Evolutionary conservation across 2,797 vertebrate species (phyloP).

Genomic region (Anas georgica): DNA sequence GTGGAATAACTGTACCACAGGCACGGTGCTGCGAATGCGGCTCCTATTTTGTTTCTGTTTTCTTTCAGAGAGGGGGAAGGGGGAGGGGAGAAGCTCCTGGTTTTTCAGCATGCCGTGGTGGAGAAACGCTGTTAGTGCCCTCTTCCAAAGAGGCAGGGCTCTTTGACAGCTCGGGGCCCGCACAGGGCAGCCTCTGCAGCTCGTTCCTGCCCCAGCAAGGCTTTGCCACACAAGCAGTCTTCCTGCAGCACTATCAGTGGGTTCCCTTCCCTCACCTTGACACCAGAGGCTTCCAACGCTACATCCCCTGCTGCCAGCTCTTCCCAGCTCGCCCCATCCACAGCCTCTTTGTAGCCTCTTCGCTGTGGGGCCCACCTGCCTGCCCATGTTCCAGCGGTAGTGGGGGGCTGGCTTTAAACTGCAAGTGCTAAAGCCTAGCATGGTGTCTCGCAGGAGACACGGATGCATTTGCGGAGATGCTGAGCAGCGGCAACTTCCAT

Average conservation of each 20-base stretch:
- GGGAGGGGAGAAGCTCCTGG: conserved; percentile 17
- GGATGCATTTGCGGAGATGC: background rate
- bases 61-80: background rate
- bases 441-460: background rate
- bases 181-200: background rate
- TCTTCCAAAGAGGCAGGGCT: background rate
- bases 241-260: background rate
- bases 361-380: background rate
- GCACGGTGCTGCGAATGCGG: background rate
- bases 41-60: conserved; percentile 62
- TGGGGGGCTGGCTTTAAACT: background rate
- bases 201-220: background rate
- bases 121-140: background rate
- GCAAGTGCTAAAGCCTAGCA: background rate
- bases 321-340: background rate
- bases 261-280: background rate
- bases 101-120: background rate
- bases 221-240: background rate
- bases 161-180: background rate
- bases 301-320: background rate
- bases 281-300: background rate
- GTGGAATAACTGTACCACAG: conserved; percentile 17
- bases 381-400: background rate
- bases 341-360: background rate
- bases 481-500: background rate